Conservation (phyloP, 1,140 invertebrate genomes). For the Anadara kagoshimensis region DNA sequence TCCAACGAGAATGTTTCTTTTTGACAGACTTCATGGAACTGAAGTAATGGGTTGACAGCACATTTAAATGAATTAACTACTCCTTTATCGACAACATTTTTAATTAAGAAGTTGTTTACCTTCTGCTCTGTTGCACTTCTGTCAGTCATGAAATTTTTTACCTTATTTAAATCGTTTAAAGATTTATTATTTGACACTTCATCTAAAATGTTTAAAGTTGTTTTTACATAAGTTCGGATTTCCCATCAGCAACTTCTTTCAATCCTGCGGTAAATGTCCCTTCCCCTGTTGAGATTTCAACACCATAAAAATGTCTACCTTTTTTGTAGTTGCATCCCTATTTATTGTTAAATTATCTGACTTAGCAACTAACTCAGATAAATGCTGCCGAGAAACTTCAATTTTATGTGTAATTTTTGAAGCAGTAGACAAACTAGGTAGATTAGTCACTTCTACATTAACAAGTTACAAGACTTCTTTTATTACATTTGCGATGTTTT, state of each 20-base stretch:
- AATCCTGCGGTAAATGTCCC: background rate
- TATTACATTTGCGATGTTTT: background rate
- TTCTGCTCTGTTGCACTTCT: slow-evolving; percentile 4
- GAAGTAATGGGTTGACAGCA: too few relatives aligned
- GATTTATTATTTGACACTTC: background rate
- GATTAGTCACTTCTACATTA: background rate
- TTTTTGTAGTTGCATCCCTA: background rate
- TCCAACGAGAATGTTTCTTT: too few relatives aligned
- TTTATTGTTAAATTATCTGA: slow-evolving; percentile 2
- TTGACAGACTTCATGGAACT: too few relatives aligned
- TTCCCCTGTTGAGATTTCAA: background rate
- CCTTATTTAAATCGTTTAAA: background rate
- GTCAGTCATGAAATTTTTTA: slow-evolving; percentile 3
- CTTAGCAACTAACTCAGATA: too few relatives aligned
- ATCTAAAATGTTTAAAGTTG: background rate
- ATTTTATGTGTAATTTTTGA: slow-evolving; percentile 1
- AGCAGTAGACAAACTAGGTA: background rate
- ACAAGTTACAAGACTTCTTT: background rate
- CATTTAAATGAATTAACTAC: too few relatives aligned
- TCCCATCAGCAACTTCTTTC: background rate
- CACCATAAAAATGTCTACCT: background rate
- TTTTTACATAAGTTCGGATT: background rate
- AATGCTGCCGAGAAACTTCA: background rate
- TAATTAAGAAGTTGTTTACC: background rate
- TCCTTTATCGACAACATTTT: background rate